Percentiles rank a stretch among this genome's conserved stretches.
phyloP scores from a whole-genome alignment of 2,797 vertebrate species.

The Urosaurus nigricauda region DNA sequence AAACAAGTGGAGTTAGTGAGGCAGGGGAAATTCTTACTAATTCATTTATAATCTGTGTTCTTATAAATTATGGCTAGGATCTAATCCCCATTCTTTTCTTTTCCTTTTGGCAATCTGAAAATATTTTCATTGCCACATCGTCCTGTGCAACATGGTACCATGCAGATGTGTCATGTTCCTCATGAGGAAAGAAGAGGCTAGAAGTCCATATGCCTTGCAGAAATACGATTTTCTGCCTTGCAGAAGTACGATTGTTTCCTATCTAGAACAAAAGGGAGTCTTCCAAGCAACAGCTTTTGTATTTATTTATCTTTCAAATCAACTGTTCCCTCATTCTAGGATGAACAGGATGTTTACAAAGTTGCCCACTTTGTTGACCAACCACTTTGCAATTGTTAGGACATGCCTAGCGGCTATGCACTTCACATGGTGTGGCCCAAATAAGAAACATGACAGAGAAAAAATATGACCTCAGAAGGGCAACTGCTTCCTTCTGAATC shows the following conservation, averaged over 20 bases:
- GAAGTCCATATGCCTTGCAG: conserved; percentile 68
- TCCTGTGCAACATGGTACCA: conserved; percentile 43
- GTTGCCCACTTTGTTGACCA: conserved; percentile 64
- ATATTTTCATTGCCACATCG: conserved; percentile 26
- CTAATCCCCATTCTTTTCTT: conserved; percentile 12
- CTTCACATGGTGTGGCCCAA: not conserved
- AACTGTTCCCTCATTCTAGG: conserved; percentile 65
- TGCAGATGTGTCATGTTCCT: accelerated
- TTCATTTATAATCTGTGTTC: conserved; percentile 45
- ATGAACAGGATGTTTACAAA: conserved; percentile 73
- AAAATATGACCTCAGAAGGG: conserved; percentile 21
- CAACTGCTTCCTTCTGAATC: not conserved
- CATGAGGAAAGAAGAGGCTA: conserved; percentile 25
- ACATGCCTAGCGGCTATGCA: conserved; percentile 60
- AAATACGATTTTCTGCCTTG: conserved; percentile 70
- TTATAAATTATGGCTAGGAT: conserved; percentile 56
- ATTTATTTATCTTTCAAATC: conserved; percentile 69
- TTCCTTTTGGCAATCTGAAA: conserved; percentile 34
- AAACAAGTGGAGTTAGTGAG: conserved; percentile 55
- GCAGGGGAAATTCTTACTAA: conserved; percentile 49
- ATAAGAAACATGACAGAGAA: not conserved
- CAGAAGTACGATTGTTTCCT: no score
- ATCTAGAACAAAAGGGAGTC: conserved; percentile 52
- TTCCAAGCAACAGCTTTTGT: conserved; percentile 57
- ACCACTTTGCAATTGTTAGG: conserved; percentile 64